phyloP scores from a whole-genome alignment of 2,797 vertebrate genomes.

The Zenarchopterus dispar region DNA sequence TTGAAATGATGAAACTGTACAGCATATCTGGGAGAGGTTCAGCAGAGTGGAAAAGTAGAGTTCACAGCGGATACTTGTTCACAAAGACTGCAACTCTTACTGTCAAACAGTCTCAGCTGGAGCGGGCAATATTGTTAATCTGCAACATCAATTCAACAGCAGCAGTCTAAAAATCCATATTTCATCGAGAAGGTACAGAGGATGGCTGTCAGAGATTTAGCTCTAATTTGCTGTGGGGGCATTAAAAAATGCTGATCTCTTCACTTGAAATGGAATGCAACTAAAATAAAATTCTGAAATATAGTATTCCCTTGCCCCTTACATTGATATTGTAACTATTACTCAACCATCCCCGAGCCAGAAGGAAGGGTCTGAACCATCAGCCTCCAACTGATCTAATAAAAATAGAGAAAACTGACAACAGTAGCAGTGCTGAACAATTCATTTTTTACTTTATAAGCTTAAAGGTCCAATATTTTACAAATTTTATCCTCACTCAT shows the following conservation, averaged over 20 bases:
- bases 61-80: conserved; percentile 29
- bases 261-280: conserved; percentile 36
- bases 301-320: conserved; percentile 39
- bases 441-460: neutral
- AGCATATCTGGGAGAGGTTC: conserved; percentile 1
- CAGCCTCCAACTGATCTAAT: conserved; percentile 15
- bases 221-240: conserved; percentile 57
- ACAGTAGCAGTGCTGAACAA: conserved; percentile 1
- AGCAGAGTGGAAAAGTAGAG: conserved; percentile 17
- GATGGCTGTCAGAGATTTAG: conserved; percentile 33
- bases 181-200: conserved; percentile 42
- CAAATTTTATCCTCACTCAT: no score
- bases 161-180: conserved; percentile 59
- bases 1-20: conserved; percentile 10
- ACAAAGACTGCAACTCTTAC: conserved; percentile 33
- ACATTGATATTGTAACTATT: conserved; percentile 31
- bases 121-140: conserved; percentile 61
- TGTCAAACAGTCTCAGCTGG: conserved; percentile 34
- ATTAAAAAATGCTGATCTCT: conserved; percentile 62
- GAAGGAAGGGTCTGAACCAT: conserved; percentile 26
- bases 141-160: conserved; percentile 60
- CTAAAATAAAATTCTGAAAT: conserved; percentile 44
- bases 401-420: conserved; percentile 2
- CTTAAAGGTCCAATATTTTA: neutral
- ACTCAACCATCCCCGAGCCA: conserved; percentile 18